Evolutionary conservation across 2,113 vertebrate genomes (phyloP).

Genomic region (Piprites chloris): DNA sequence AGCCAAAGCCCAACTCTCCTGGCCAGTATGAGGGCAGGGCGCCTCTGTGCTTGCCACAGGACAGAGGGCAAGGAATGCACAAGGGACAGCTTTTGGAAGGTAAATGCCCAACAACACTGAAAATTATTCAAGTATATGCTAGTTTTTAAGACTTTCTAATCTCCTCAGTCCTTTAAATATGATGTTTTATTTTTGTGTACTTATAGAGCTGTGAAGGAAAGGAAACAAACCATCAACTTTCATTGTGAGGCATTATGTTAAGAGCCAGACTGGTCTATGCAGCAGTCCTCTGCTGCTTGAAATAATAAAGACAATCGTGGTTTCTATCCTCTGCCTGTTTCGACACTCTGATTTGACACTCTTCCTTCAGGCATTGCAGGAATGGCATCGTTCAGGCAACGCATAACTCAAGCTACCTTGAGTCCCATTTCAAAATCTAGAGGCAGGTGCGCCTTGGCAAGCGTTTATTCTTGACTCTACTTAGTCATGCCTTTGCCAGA

Average conservation of each 20-base stretch:
- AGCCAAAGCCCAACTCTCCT: fast-evolving
- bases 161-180: not conserved
- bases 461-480: not conserved
- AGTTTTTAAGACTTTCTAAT: not conserved
- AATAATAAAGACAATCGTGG: not conserved
- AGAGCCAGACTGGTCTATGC: not conserved
- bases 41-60: not conserved
- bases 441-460: not conserved
- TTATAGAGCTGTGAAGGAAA: not conserved
- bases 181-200: not conserved
- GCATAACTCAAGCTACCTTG: fast-evolving
- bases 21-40: too few relatives aligned
- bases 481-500: not conserved
- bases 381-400: fast-evolving
- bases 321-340: not conserved
- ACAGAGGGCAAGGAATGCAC: fast-evolving
- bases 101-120: not conserved
- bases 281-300: not conserved
- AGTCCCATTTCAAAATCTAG: not conserved
- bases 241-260: fast-evolving
- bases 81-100: not conserved
- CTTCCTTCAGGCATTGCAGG: not conserved
- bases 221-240: not conserved
- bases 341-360: not conserved
- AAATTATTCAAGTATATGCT: not conserved